Evolutionary conservation across 2,797 vertebrate species (phyloP).

Genomic region (Psittacula echo): DNA sequence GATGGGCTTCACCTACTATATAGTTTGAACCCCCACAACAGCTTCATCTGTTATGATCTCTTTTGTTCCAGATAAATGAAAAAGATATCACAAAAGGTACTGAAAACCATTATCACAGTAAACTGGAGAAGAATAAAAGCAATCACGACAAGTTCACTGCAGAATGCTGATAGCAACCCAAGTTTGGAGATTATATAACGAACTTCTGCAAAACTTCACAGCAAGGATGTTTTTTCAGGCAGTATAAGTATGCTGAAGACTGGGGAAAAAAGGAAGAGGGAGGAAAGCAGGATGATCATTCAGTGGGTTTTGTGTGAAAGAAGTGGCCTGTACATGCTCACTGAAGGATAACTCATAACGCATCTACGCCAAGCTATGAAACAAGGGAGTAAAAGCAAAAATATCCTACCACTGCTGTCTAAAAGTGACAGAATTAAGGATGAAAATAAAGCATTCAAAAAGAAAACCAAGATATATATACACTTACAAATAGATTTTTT

Average conservation of each 20-base stretch:
- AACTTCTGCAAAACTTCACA: conserved; percentile 25
- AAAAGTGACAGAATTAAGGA: background rate
- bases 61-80: background rate
- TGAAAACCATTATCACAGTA: background rate
- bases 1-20: background rate
- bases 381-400: background rate
- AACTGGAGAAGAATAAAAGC: conserved; percentile 6
- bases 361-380: background rate
- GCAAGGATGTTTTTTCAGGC: conserved; percentile 16
- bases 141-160: background rate
- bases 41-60: background rate
- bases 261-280: background rate
- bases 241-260: conserved; percentile 7
- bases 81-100: background rate
- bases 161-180: background rate
- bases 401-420: background rate
- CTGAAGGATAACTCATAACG: background rate
- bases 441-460: background rate
- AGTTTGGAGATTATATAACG: background rate
- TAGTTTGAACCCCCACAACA: background rate
- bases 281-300: background rate
- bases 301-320: background rate
- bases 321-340: background rate
- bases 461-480: background rate
- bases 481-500: background rate